A percentile compares a stretch with the other conserved stretches of the same genome.
Conservation (phyloP, 1,140 invertebrate genomes). For the Drosophila ercepeae region DNA sequence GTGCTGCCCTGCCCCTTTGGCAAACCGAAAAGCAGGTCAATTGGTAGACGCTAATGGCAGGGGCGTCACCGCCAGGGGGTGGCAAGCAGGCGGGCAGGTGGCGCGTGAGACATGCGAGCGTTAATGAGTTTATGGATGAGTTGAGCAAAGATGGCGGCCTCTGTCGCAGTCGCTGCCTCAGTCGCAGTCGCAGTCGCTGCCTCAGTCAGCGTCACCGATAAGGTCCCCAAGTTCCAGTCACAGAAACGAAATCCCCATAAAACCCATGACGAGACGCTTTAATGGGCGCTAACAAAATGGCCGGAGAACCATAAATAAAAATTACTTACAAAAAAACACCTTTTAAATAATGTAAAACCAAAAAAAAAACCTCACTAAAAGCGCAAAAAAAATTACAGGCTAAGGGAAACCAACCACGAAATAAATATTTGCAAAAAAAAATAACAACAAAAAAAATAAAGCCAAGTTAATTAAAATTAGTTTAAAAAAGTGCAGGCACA, state of each 20-base stretch:
- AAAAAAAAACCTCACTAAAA: not conserved
- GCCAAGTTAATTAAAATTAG: slow-evolving; percentile 58
- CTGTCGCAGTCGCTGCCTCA: not conserved
- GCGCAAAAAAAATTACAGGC: not conserved
- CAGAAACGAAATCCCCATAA: slow-evolving; percentile 57
- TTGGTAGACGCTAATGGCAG: slow-evolving; percentile 47
- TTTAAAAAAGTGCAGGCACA: slow-evolving; percentile 12
- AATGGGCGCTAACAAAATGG: slow-evolving; percentile 56
- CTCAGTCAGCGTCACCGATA: not conserved
- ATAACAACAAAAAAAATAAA: slow-evolving; percentile 7
- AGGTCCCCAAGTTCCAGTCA: slow-evolving; percentile 11
- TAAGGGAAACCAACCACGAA: slow-evolving; percentile 25
- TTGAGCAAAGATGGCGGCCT: slow-evolving; percentile 60
- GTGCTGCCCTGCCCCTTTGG: not conserved
- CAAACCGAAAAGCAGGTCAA: slow-evolving; percentile 46
- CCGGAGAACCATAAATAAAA: slow-evolving; percentile 27
- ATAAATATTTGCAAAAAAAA: slow-evolving; percentile 31
- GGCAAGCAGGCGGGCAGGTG: not conserved
- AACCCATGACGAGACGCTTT: slow-evolving; percentile 66
- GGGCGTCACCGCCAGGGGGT: not conserved
- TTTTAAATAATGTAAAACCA: not conserved
- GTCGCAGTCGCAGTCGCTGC: not conserved
- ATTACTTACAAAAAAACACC: slow-evolving; percentile 2
- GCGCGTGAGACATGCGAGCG: slow-evolving; percentile 63
- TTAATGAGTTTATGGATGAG: slow-evolving; percentile 72